phyloP scores from a whole-genome alignment of 2,797 vertebrate genomes.

The Leuciscus waleckii region DNA sequence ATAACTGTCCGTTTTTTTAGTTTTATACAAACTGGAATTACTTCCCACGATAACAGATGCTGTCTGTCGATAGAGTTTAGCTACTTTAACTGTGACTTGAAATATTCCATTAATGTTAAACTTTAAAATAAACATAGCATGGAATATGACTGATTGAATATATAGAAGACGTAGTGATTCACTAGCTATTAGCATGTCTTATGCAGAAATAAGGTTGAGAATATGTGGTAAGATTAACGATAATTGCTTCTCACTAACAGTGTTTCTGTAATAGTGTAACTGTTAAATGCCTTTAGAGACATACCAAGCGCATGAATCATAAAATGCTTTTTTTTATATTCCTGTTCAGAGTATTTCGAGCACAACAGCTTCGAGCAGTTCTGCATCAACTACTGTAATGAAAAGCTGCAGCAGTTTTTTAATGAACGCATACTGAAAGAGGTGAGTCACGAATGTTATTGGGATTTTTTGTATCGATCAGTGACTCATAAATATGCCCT shows the following conservation, averaged over 20 bases:
- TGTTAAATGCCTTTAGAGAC: slow-evolving; percentile 27
- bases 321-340: slow-evolving; percentile 46
- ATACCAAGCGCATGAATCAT: slow-evolving; percentile 11
- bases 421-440: slow-evolving; percentile 99
- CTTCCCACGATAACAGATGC: not conserved
- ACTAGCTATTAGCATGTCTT: slow-evolving; percentile 7
- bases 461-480: slow-evolving; percentile 22
- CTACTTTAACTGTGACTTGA: not conserved
- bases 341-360: slow-evolving; percentile 93
- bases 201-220: not conserved
- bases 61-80: not conserved
- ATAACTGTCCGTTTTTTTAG: not conserved
- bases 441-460: slow-evolving; percentile 74
- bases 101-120: not conserved
- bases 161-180: not conserved
- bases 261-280: not conserved
- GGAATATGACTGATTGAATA: not conserved
- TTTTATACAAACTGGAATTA: not conserved
- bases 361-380: slow-evolving; percentile 99
- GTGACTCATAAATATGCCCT: not conserved
- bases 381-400: slow-evolving; percentile 99
- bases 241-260: slow-evolving; percentile 23
- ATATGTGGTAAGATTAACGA: not conserved
- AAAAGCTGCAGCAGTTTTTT: slow-evolving; percentile 99
- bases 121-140: not conserved